These are phyloP conservation scores for Thalpophila matura DNA, from an alignment of 2,888 invertebrate genomes.

Conservation along the genomic window DNA sequence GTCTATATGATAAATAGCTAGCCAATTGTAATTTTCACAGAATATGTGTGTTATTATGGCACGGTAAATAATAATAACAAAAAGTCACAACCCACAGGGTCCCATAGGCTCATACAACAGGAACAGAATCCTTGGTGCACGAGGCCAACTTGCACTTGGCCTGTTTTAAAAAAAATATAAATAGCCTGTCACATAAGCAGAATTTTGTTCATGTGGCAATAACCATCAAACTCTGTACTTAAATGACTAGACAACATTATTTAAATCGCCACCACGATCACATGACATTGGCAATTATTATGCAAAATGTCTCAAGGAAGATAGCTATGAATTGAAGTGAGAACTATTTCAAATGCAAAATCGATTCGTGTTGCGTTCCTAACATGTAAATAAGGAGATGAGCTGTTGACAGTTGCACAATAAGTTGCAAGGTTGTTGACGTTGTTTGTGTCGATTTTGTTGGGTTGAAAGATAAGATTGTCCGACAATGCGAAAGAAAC, in stretches of 20 bases:
- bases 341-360: constrained; percentile 68
- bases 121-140: no score
- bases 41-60: no score
- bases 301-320: constrained; percentile 61
- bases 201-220: no score
- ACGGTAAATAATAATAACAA: no score
- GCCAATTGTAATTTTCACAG: no score
- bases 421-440: constrained; percentile 43
- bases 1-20: no score
- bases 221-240: not conserved
- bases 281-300: constrained; percentile 57
- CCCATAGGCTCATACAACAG: no score
- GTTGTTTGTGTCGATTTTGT: constrained; percentile 16
- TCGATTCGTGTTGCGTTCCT: constrained; percentile 63
- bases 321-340: constrained; percentile 44
- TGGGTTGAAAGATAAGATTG: not conserved
- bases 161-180: no score
- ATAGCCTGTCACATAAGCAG: no score
- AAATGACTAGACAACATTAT: constrained; percentile 40
- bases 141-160: no score
- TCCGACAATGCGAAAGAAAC: constrained; percentile 7
- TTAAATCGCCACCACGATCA: constrained; percentile 43
- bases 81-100: no score
- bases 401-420: constrained; percentile 28
- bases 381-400: constrained; percentile 40